Conservation (phyloP, 2,888 invertebrate genomes). For the Dicyrtomina minuta region DNA sequence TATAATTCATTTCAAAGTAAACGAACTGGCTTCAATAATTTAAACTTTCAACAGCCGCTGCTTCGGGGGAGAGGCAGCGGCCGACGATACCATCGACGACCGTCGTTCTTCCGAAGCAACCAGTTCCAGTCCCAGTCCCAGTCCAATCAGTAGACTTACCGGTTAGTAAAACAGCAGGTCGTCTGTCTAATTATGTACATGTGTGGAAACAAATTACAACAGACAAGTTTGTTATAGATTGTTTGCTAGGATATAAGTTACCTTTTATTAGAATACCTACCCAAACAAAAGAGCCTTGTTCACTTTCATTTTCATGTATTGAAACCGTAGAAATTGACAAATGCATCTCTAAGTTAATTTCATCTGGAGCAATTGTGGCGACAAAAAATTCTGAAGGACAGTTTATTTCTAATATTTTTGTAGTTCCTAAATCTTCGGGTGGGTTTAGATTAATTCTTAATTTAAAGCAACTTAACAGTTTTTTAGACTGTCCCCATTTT, state of each 20-base stretch:
- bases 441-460: conserved; percentile 16
- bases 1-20: no score
- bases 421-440: conserved; percentile 15
- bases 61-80: no score
- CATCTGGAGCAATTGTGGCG: neutral
- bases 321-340: neutral
- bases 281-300: no score
- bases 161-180: no score
- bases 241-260: conserved; percentile 6
- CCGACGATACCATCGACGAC: no score
- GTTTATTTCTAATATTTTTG: conserved; percentile 18
- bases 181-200: neutral
- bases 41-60: no score
- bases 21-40: no score
- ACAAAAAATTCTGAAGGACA: neutral
- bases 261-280: conserved; percentile 3
- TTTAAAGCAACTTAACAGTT: conserved; percentile 5
- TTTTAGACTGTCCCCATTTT: conserved; percentile 16
- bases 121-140: no score
- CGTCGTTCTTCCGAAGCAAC: no score
- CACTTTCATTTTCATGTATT: no score
- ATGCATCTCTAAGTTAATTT: neutral
- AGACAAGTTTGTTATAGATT: neutral
- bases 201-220: conserved; percentile 10
- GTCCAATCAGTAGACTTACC: no score